phyloP scores from a whole-genome alignment of 1,140 invertebrate genomes.

The Anastrepha obliqua region DNA sequence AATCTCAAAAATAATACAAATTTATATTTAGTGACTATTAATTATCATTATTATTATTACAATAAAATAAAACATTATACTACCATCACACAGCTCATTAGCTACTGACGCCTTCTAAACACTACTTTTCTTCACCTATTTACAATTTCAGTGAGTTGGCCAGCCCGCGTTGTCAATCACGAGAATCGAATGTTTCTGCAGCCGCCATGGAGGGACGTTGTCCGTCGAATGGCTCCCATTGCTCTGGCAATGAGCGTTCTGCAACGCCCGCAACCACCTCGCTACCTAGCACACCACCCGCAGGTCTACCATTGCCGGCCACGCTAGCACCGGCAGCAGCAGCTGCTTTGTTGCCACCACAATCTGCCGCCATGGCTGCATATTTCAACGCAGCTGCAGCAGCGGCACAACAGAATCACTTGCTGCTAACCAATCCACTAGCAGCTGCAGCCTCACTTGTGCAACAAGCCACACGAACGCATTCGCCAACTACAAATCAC shows the following conservation, averaged over 20 bases:
- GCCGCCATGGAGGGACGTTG: conserved; percentile 75
- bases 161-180: conserved; percentile 85
- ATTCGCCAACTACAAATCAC: conserved; percentile 76
- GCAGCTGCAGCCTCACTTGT: conserved; percentile 76
- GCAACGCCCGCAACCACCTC: conserved; percentile 75
- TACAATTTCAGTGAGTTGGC: conserved; percentile 79
- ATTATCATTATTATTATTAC: too few species aligned
- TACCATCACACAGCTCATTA: too few species aligned
- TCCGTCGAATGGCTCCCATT: conserved; percentile 81
- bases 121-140: not conserved
- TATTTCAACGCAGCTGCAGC: conserved; percentile 81
- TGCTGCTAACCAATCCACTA: conserved; percentile 85
- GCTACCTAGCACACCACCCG: conserved; percentile 75
- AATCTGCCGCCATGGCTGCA: conserved; percentile 86
- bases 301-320: conserved; percentile 76
- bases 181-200: conserved; percentile 82
- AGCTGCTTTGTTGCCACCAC: conserved; percentile 81
- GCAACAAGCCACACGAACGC: conserved; percentile 77
- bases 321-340: conserved; percentile 77
- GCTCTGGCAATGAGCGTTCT: conserved; percentile 79
- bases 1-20: too few species aligned
- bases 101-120: too few species aligned
- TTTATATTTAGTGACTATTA: too few species aligned
- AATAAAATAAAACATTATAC: too few species aligned
- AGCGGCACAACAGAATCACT: conserved; percentile 83